Evolutionary conservation across 2,888 invertebrate genomes (phyloP), one percentile per base, ranked within the genome.

Genomic region (Isotomurus palustris): DNA sequence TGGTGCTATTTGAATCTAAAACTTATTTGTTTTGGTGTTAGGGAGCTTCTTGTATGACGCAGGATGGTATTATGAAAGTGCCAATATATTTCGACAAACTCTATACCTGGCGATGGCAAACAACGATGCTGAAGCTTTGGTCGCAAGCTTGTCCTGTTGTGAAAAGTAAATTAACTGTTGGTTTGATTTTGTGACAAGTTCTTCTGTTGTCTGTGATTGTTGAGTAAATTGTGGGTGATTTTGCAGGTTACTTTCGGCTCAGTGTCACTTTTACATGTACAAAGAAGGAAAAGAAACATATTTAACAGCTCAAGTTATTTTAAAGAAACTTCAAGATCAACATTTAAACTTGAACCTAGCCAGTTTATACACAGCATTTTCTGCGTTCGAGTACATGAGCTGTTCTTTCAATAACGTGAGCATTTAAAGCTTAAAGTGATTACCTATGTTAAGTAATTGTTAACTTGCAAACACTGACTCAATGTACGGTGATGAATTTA

Each of bases 371-470:
- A 84, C 87, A 67, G 88, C 91, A 78, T 87, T 89, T 76, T 88
- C 91, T 71, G 81, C 84, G 68, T 80, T 91, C 72, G 85, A 84
- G 78, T 91, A 88, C 78, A 84, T 85, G 73, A 84, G 87, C 73
- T 90, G 90, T 77, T 88, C 90, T 80, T 93, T 91, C 77, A 84
- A 86, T 75, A 78, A 83, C 77, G 87, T 87, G 74, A 81, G 82
- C 71, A 21, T 53, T 17, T 40, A 28, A 27, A 47, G 25, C 48
- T 40, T 40, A 6, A 6, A n/a, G 40, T 14, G 19, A 40, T 17
- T 14, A 17, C 17, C 14, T 14, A 14, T 32, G 8, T 32, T 32
- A 32, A 32, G n/a, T n/a, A n/a, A 40, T 21, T 43, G 2, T 45
- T 2, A 25, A 25, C 25, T 32, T 32, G 32, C 32, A 10, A 32